These are phyloP conservation scores for Acrocera orbiculus DNA, from an alignment of 2,888 invertebrate species.

Conservation along the genomic window DNA sequence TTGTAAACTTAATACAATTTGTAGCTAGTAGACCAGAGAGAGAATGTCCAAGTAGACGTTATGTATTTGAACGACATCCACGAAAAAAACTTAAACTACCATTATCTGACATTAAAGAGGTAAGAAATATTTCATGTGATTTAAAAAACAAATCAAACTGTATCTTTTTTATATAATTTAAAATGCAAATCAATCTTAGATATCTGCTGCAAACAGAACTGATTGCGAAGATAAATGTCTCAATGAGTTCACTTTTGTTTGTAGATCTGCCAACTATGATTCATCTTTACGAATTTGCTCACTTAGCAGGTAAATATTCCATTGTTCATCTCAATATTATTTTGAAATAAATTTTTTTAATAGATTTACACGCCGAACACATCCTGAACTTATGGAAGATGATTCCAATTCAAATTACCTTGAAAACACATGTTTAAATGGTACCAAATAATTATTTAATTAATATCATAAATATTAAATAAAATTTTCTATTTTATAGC, in stretches of 20 bases:
- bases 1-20: no score
- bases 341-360: not conserved
- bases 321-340: no score
- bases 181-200: no score
- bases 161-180: no score
- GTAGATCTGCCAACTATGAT: constrained; percentile 73
- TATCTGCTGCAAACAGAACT: constrained; percentile 63
- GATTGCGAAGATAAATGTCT: constrained; percentile 83
- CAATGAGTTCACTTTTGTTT: constrained; percentile 75
- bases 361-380: constrained; percentile 65
- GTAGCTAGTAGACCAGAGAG: constrained; percentile 74
- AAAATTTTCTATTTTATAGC: constrained; percentile 33
- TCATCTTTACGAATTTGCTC: constrained; percentile 60
- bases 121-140: constrained; percentile 19
- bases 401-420: constrained; percentile 77
- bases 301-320: constrained; percentile 38
- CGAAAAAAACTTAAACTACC: constrained; percentile 68
- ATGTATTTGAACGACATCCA: constrained; percentile 75
- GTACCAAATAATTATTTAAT: constrained; percentile 32
- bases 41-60: constrained; percentile 74
- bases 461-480: not conserved
- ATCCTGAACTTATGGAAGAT: constrained; percentile 67
- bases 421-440: constrained; percentile 78
- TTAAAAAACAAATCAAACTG: no score
- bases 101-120: constrained; percentile 65